phyloP scores from a whole-genome alignment of 2,888 invertebrate genomes.

The Suillia variegata region DNA sequence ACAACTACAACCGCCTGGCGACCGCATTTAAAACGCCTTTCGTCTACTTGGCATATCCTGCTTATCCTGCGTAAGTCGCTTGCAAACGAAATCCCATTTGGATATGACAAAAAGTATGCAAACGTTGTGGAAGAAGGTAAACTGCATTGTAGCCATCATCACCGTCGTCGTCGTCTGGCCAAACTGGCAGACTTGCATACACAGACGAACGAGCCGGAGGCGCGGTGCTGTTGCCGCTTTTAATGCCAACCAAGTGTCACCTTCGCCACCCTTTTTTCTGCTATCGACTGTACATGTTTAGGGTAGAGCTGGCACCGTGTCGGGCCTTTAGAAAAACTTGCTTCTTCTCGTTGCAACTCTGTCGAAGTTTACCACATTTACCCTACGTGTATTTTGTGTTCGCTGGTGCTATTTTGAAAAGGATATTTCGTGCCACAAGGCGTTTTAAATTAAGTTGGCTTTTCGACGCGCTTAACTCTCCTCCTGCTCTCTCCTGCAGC shows the following conservation, averaged over 20 bases:
- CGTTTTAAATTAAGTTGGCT: slow-evolving; percentile 36
- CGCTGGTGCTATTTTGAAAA: not conserved
- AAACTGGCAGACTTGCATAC: not conserved
- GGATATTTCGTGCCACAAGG: slow-evolving; percentile 25
- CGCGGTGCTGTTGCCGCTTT: not conserved
- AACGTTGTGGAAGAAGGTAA: not conserved
- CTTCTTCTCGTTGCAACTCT: too few species aligned
- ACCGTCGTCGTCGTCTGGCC: slow-evolving; percentile 6
- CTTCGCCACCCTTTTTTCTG: slow-evolving; percentile 18
- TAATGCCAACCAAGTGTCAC: slow-evolving; percentile 24
- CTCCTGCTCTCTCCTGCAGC: too few species aligned
- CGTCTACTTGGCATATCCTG: slow-evolving; percentile 38
- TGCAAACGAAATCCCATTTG: slow-evolving; percentile 18
- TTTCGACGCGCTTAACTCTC: slow-evolving; percentile 32
- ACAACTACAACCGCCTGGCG: slow-evolving; percentile 19
- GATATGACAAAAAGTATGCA: not conserved
- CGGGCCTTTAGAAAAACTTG: too few species aligned
- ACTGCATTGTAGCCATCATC: not conserved
- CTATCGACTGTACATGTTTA: not conserved
- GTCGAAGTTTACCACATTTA: too few species aligned
- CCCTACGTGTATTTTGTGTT: too few species aligned
- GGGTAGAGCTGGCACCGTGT: too few species aligned
- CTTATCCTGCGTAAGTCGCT: slow-evolving; percentile 35
- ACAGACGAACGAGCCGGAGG: slow-evolving; percentile 36
- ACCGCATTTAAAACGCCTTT: slow-evolving; percentile 43